These are phyloP conservation scores for Ophion slaviceki DNA, from an alignment of 2,888 invertebrate species.

Conservation along the genomic window DNA sequence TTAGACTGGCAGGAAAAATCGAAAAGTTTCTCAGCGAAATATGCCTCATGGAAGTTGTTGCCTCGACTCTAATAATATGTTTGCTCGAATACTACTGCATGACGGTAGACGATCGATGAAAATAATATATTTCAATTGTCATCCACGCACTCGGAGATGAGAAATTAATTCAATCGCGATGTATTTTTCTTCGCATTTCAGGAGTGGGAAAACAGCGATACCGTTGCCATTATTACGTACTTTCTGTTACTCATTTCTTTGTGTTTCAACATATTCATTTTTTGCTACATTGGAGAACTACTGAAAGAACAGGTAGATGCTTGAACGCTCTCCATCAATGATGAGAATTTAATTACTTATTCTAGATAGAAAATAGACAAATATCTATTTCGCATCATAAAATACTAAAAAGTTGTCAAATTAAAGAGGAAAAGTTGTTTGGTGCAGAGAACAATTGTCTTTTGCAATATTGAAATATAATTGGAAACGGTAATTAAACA, in stretches of 20 bases:
- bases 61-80: constrained; percentile 59
- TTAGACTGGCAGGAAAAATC: constrained; percentile 39
- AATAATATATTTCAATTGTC: not conserved
- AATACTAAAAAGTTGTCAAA: not conserved
- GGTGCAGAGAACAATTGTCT: no score
- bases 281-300: constrained; percentile 55
- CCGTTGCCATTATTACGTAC: constrained; percentile 63
- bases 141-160: not conserved
- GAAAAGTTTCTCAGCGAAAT: constrained; percentile 57
- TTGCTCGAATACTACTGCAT: constrained; percentile 62
- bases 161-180: not conserved
- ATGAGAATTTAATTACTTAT: not conserved
- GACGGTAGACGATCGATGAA: constrained; percentile 48
- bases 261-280: constrained; percentile 68
- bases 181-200: constrained; percentile 31
- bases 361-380: not conserved
- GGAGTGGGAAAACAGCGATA: constrained; percentile 69
- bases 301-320: constrained; percentile 38
- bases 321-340: not conserved
- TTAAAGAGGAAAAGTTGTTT: no score
- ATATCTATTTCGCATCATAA: no score
- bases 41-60: constrained; percentile 61
- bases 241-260: constrained; percentile 60
- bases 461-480: no score
- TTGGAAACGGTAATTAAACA: no score